A percentile compares a stretch with the other conserved stretches of the same genome.
phyloP scores from a whole-genome alignment of 2,797 vertebrate genomes.

The Lagocephalus sceleratus region DNA sequence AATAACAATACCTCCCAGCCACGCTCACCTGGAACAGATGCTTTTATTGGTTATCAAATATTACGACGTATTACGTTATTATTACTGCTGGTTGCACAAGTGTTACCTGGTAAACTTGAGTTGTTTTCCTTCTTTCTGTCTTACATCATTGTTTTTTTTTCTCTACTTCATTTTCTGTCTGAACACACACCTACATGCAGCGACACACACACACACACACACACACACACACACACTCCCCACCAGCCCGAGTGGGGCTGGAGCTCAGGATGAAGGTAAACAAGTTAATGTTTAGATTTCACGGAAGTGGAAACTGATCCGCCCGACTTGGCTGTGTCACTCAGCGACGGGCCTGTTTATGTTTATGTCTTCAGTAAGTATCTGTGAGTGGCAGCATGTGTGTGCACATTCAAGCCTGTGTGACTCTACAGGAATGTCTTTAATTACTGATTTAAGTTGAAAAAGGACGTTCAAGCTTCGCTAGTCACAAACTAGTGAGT shows the following conservation, averaged over 20 bases:
- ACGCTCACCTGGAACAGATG: too few species aligned
- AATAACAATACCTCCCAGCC: too few species aligned
- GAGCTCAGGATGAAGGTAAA: conserved; percentile 61
- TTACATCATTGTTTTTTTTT: conserved; percentile 4
- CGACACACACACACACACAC: conserved; percentile 5
- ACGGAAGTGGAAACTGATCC: conserved; percentile 68
- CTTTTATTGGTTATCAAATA: too few species aligned
- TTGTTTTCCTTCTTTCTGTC: neutral
- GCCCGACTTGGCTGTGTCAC: conserved; percentile 57
- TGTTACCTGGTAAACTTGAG: too few species aligned
- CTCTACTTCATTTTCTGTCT: conserved; percentile 21
- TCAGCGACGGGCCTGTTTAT: conserved; percentile 66
- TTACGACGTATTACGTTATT: too few species aligned
- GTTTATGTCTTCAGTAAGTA: conserved; percentile 56
- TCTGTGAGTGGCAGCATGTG: conserved; percentile 49
- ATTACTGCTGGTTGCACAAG: too few species aligned
- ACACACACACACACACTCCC: conserved; percentile 6
- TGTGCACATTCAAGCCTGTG: conserved; percentile 19
- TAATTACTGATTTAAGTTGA: neutral
- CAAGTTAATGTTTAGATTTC: conserved; percentile 73
- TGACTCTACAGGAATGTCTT: conserved; percentile 10
- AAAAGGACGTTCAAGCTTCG: neutral
- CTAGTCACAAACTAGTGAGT: neutral
- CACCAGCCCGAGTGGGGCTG: conserved; percentile 14
- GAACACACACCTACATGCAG: too few species aligned